Percentiles rank a stretch among this genome's conserved stretches.
These are phyloP conservation scores for Myiothlypis chrysogaster DNA, from an alignment of 2,797 vertebrate species.

Conservation along the genomic window DNA sequence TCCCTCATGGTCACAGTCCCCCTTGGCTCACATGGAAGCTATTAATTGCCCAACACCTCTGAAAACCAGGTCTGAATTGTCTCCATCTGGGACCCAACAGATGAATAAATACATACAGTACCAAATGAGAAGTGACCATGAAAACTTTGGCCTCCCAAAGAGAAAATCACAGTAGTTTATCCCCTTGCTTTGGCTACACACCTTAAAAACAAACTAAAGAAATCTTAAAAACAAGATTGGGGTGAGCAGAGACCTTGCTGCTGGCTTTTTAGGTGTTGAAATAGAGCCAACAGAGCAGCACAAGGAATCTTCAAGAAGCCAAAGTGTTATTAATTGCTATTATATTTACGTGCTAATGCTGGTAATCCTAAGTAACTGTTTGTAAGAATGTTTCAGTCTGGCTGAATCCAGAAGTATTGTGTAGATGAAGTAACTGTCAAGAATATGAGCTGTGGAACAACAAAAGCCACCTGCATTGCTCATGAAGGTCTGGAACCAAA, in stretches of 20 bases:
- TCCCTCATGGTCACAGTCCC: background rate
- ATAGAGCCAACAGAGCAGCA: conserved; percentile 19
- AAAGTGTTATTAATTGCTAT: conserved; percentile 58
- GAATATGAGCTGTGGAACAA: conserved; percentile 81
- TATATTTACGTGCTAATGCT: conserved; percentile 63
- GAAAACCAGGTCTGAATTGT: conserved; percentile 13
- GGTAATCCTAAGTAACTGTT: conserved; percentile 74
- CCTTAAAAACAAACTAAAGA: background rate
- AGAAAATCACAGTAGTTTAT: background rate
- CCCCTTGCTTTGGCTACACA: background rate
- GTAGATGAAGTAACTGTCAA: conserved; percentile 79
- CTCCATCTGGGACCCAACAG: background rate
- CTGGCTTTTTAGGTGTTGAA: conserved; percentile 17
- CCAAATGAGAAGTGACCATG: background rate
- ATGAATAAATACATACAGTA: background rate
- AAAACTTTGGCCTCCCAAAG: background rate
- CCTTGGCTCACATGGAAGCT: background rate
- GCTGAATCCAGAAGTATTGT: conserved; percentile 73
- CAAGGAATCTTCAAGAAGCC: conserved; percentile 50
- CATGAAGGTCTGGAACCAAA: conserved; percentile 76
- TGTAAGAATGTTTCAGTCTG: conserved; percentile 76
- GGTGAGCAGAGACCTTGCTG: background rate
- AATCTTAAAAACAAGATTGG: background rate
- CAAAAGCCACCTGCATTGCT: conserved; percentile 81
- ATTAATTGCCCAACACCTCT: conserved; percentile 8